Percentiles rank a stretch among this genome's conserved stretches.
Evolutionary conservation across 2,113 vertebrate genomes (phyloP).

Genomic region (Toxotes chatareus): DNA sequence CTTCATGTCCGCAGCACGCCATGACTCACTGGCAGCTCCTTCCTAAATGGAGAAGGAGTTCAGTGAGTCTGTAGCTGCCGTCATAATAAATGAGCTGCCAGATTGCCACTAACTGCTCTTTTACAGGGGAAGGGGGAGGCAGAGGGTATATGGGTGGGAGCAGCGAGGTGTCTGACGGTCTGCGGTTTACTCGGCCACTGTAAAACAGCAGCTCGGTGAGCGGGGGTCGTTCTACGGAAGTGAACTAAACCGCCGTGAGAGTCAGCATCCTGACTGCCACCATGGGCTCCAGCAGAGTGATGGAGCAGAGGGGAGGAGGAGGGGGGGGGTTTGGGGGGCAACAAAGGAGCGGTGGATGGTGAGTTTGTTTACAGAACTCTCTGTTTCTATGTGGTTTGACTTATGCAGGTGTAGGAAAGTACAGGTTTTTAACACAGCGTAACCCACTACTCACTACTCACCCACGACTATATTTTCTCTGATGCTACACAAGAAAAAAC

Average conservation of each 20-base stretch:
- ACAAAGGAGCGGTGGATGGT: background rate
- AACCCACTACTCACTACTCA: slow-evolving; percentile 25
- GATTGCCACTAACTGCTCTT: slow-evolving; percentile 72
- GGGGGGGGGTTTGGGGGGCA: background rate
- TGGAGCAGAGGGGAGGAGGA: background rate
- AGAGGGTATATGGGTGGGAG: slow-evolving; percentile 32
- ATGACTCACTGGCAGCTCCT: slow-evolving; percentile 72
- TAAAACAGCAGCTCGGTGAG: slow-evolving; percentile 67
- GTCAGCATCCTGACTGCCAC: slow-evolving; percentile 71
- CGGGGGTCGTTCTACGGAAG: slow-evolving; percentile 68
- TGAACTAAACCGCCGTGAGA: slow-evolving; percentile 70
- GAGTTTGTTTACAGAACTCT: slow-evolving; percentile 35
- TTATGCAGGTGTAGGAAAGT: slow-evolving; percentile 49
- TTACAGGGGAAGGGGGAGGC: slow-evolving; percentile 40
- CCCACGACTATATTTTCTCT: too few species aligned
- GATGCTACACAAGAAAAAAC: slow-evolving; percentile 3
- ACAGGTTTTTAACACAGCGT: slow-evolving; percentile 27
- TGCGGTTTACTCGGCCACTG: slow-evolving; percentile 63
- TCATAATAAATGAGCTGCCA: slow-evolving; percentile 79
- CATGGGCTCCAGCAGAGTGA: slow-evolving; percentile 36
- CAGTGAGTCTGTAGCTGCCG: slow-evolving; percentile 69
- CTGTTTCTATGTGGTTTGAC: slow-evolving; percentile 19
- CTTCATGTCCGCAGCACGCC: slow-evolving; percentile 70
- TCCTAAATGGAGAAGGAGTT: slow-evolving; percentile 64
- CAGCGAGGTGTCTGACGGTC: slow-evolving; percentile 70